Conservation (phyloP, 1,140 invertebrate genomes). For the Bathynomus jamesi region DNA sequence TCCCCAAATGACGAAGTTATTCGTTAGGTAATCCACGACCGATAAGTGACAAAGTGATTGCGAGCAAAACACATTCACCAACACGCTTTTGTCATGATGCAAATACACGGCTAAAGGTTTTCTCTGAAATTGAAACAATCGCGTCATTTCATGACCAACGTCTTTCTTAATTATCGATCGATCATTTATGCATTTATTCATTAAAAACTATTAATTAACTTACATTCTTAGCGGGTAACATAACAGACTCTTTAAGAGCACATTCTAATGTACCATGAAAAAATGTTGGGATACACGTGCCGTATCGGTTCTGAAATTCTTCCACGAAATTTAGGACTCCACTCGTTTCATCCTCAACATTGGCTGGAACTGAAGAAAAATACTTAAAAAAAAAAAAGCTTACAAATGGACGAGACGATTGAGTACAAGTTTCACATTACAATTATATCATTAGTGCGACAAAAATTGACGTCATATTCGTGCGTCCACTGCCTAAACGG, state of each 20-base stretch:
- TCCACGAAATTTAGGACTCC: constrained; percentile 78
- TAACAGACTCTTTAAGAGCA: constrained; percentile 70
- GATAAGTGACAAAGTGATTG: constrained; percentile 83
- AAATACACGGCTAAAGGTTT: constrained; percentile 86
- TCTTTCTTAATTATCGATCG: neutral
- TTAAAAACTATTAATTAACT: constrained; percentile 38
- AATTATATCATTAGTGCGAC: too few relatives aligned
- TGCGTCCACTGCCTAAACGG: too few relatives aligned
- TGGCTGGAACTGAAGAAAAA: neutral
- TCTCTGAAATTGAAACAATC: constrained; percentile 53
- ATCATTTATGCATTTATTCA: neutral
- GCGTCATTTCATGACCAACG: neutral
- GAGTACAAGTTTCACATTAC: too few relatives aligned
- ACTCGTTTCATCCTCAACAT: constrained; percentile 68
- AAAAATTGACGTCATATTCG: too few relatives aligned
- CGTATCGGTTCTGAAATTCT: constrained; percentile 72
- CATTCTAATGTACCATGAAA: constrained; percentile 82
- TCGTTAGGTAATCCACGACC: constrained; percentile 72
- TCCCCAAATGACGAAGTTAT: constrained; percentile 85
- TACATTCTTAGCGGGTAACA: constrained; percentile 79
- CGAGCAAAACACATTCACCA: constrained; percentile 92
- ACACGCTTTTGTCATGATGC: constrained; percentile 85
- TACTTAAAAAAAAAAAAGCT: neutral
- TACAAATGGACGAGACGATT: too few relatives aligned
- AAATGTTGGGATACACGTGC: constrained; percentile 75